Conservation (phyloP, 2,888 invertebrate species). For the Eucriotettix oculatus region DNA sequence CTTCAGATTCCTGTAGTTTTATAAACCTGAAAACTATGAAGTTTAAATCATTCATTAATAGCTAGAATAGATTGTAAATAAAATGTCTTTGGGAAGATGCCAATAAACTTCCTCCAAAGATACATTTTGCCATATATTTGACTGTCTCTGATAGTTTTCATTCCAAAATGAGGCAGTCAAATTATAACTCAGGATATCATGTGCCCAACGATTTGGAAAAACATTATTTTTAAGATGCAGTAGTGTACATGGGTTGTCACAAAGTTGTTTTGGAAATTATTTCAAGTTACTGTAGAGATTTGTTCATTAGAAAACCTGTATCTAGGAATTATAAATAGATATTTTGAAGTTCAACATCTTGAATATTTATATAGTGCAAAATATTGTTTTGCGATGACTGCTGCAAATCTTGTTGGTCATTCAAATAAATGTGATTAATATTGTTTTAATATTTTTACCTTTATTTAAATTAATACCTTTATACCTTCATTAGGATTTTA, state of each 20-base stretch:
- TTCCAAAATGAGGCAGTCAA: slow-evolving; percentile 5
- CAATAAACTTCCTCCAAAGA: too few relatives aligned
- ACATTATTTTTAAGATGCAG: not conserved
- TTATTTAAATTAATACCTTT: not conserved
- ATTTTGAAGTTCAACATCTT: not conserved
- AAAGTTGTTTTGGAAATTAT: not conserved
- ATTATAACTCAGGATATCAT: slow-evolving; percentile 8
- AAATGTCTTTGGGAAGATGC: too few relatives aligned
- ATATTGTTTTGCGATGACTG: not conserved
- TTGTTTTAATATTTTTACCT: not conserved
- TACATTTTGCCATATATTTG: not conserved
- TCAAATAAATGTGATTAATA: not conserved
- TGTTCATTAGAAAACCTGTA: not conserved
- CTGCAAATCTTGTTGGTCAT: too few relatives aligned
- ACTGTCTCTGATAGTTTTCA: slow-evolving; percentile 3
- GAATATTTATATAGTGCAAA: not conserved
- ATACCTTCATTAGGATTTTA: not conserved
- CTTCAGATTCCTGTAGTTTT: not conserved
- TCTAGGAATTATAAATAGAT: not conserved
- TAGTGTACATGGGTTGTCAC: not conserved
- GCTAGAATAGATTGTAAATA: too few relatives aligned
- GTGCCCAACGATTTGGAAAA: slow-evolving; percentile 6
- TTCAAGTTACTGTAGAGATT: not conserved
- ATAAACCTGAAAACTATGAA: too few relatives aligned
- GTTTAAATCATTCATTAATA: too few relatives aligned